A percentile compares a stretch with the other conserved stretches of the same genome.
Evolutionary conservation across 2,113 vertebrate species (phyloP).

Genomic region (Monopterus albus): DNA sequence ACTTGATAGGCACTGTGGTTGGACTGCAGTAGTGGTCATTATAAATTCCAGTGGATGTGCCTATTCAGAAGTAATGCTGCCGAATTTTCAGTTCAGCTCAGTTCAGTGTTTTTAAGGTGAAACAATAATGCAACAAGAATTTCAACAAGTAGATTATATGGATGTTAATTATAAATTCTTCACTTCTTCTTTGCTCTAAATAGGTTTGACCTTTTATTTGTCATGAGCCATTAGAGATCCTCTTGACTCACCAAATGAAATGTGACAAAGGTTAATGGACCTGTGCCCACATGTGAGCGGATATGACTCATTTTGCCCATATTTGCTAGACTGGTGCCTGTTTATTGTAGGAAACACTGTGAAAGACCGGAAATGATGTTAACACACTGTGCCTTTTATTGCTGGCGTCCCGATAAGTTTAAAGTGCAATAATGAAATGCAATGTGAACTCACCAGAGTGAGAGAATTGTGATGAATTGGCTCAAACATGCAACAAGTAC

Average conservation of each 20-base stretch:
- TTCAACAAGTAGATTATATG: background rate
- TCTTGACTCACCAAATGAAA: slow-evolving; percentile 38
- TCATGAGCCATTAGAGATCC: slow-evolving; percentile 21
- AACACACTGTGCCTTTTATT: background rate
- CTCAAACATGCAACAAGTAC: too few species aligned
- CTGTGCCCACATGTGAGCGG: slow-evolving; percentile 19
- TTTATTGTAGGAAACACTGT: background rate
- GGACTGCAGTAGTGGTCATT: background rate
- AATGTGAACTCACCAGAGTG: too few species aligned
- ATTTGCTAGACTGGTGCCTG: slow-evolving; percentile 1
- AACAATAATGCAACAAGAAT: background rate
- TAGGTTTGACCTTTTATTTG: slow-evolving; percentile 39
- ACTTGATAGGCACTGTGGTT: background rate
- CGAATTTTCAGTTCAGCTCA: background rate
- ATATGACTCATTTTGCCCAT: slow-evolving; percentile 36
- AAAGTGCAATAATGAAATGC: slow-evolving; percentile 4
- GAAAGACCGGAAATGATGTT: slow-evolving; percentile 16
- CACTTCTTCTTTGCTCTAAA: slow-evolving; percentile 5
- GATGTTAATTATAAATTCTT: background rate
- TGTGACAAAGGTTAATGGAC: slow-evolving; percentile 33
- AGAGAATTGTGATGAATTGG: too few species aligned
- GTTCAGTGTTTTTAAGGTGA: background rate
- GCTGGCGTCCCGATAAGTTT: slow-evolving; percentile 1
- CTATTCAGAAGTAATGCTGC: background rate
- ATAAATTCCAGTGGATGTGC: background rate